phyloP scores from a whole-genome alignment of 2,113 vertebrate species.

The Butorides virescens region DNA sequence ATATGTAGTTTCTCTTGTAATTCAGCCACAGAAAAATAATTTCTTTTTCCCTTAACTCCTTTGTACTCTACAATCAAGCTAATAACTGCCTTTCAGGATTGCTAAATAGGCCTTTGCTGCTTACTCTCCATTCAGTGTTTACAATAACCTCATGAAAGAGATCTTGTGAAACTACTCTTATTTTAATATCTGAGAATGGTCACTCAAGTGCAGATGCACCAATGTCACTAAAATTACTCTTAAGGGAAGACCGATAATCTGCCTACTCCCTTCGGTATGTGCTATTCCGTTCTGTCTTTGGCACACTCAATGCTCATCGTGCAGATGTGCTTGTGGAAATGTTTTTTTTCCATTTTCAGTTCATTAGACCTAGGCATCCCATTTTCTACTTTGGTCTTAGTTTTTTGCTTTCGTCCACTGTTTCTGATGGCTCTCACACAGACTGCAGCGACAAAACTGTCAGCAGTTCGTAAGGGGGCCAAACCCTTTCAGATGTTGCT shows the following conservation, averaged over 20 bases:
- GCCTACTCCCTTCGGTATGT: not conserved
- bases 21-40: not conserved
- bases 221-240: not conserved
- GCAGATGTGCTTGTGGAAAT: not conserved
- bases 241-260: not conserved
- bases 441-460: constrained; percentile 59
- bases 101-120: not conserved
- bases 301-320: not conserved
- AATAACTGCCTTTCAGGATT: not conserved
- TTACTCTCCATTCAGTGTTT: not conserved
- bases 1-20: not conserved
- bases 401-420: not conserved
- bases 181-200: not conserved
- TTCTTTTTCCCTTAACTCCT: not conserved
- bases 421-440: constrained; percentile 34
- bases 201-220: not conserved
- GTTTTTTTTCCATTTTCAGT: not conserved
- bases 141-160: not conserved
- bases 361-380: not conserved
- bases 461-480: constrained; percentile 65
- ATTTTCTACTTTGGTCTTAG: constrained; percentile 3
- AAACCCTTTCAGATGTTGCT: constrained; percentile 66
- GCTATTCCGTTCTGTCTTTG: not conserved
- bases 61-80: not conserved
- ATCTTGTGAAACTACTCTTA: not conserved